These are phyloP conservation scores for Chironomus striatipennis DNA, from an alignment of 1,140 invertebrate genomes.

Conservation along the genomic window DNA sequence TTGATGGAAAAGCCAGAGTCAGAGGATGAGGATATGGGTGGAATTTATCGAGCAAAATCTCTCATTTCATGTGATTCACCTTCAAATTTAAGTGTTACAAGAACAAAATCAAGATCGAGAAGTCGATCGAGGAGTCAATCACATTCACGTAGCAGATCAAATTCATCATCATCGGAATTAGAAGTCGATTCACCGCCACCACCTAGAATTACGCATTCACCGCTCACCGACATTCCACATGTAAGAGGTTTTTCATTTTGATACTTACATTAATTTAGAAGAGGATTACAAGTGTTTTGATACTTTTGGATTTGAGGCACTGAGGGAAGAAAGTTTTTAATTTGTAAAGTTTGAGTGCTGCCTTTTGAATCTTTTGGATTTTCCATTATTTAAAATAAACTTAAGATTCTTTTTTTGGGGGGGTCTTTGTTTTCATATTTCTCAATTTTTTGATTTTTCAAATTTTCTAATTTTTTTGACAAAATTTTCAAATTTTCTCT, in stretches of 20 bases:
- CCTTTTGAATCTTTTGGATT: too few relatives aligned
- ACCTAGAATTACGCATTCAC: slow-evolving; percentile 40
- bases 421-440: too few relatives aligned
- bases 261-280: too few relatives aligned
- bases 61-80: slow-evolving; percentile 26
- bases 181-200: slow-evolving; percentile 60
- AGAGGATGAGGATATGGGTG: slow-evolving; percentile 47
- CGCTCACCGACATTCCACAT: slow-evolving; percentile 43
- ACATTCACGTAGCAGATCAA: slow-evolving; percentile 45
- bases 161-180: slow-evolving; percentile 56
- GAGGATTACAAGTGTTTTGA: too few relatives aligned
- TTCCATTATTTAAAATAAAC: too few relatives aligned
- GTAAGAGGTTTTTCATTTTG: slow-evolving; percentile 29
- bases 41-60: slow-evolving; percentile 39
- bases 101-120: slow-evolving; percentile 42
- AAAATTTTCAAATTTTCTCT: too few relatives aligned
- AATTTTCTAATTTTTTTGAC: too few relatives aligned
- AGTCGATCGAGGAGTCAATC: slow-evolving; percentile 42
- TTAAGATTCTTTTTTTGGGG: too few relatives aligned
- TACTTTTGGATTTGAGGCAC: too few relatives aligned
- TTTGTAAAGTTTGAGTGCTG: too few relatives aligned
- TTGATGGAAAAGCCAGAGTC: slow-evolving; percentile 50
- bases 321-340: too few relatives aligned
- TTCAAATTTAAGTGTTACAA: slow-evolving; percentile 34
- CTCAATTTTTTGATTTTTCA: too few relatives aligned